Evolutionary conservation across 2,797 vertebrate genomes (phyloP).

Genomic region (Leptodactylus fallax): DNA sequence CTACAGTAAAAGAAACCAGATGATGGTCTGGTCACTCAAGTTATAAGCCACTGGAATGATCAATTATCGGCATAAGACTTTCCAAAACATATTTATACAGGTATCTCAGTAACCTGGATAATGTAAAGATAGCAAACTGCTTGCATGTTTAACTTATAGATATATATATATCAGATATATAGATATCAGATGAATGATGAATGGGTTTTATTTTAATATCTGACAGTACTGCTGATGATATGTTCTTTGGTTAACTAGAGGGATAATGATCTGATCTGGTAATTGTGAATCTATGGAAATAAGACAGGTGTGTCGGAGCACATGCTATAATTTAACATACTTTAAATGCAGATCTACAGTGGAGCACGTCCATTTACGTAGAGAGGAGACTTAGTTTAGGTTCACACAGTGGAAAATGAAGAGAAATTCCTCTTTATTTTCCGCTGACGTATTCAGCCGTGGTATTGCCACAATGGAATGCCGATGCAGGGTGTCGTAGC

Average conservation of each 20-base stretch:
- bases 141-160: not conserved
- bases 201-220: not conserved
- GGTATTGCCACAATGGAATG: too few relatives aligned
- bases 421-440: too few relatives aligned
- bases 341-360: too few relatives aligned
- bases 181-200: not conserved
- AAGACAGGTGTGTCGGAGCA: not conserved
- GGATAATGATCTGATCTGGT: not conserved
- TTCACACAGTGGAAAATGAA: too few relatives aligned
- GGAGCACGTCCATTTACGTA: too few relatives aligned
- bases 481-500: too few relatives aligned
- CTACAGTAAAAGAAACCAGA: conserved; percentile 9
- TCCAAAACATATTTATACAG: not conserved
- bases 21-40: not conserved
- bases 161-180: too few relatives aligned
- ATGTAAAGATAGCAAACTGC: not conserved
- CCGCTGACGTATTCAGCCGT: too few relatives aligned
- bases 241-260: not conserved
- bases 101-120: not conserved
- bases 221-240: not conserved
- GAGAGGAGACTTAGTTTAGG: too few relatives aligned
- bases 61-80: not conserved
- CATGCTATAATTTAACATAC: not conserved
- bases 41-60: not conserved
- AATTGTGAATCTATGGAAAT: not conserved